Conservation (phyloP, 2,797 vertebrate genomes). For the Myiothlypis chrysogaster region DNA sequence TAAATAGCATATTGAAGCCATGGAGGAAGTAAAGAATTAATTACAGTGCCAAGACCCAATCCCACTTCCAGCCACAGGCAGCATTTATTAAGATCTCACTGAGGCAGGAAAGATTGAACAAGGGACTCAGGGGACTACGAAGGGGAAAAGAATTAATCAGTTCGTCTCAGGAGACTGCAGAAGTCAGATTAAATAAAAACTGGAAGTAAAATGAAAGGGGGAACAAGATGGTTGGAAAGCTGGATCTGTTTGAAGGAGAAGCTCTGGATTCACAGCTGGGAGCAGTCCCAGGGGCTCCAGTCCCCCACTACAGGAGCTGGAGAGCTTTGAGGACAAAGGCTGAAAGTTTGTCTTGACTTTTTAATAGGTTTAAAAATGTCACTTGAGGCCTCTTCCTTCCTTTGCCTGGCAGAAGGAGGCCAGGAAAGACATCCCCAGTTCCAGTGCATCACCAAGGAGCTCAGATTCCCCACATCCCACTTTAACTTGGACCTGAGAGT, state of each 20-base stretch:
- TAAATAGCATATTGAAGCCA: constrained; percentile 41
- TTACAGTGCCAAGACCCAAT: constrained; percentile 58
- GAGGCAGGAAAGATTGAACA: constrained; percentile 62
- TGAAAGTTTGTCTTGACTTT: background rate
- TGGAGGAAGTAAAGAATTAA: constrained; percentile 64
- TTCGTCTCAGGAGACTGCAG: constrained; percentile 53
- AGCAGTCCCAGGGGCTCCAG: background rate
- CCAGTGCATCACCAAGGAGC: background rate
- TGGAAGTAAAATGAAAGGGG: constrained; percentile 5
- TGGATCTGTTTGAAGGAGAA: background rate
- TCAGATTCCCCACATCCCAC: background rate
- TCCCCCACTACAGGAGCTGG: background rate
- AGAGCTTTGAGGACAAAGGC: background rate
- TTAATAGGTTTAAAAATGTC: background rate
- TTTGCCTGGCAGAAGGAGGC: background rate
- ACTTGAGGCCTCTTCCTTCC: background rate
- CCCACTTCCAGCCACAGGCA: constrained; percentile 56
- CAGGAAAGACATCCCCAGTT: background rate
- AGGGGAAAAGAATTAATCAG: constrained; percentile 63
- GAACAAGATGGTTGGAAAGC: background rate
- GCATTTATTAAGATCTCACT: constrained; percentile 68
- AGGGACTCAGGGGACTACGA: constrained; percentile 6
- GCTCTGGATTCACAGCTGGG: background rate
- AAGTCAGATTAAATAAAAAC: constrained; percentile 64
- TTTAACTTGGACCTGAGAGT: background rate